A percentile compares a stretch with the other conserved stretches of the same genome.
Evolutionary conservation across 2,113 vertebrate genomes (phyloP).

Genomic region (Bubo blakistoni): DNA sequence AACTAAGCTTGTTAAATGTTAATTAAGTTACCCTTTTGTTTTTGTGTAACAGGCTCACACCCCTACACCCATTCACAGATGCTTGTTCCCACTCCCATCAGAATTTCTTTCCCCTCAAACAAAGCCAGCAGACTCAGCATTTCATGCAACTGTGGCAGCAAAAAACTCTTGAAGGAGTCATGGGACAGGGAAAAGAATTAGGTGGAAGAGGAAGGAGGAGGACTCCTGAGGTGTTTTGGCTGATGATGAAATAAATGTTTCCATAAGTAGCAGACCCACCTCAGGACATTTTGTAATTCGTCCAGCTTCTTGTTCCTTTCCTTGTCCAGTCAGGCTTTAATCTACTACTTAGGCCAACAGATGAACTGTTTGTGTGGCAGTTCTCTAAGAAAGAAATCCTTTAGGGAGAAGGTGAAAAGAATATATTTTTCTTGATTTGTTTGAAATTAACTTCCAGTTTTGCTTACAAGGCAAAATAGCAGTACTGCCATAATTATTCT

Average conservation of each 20-base stretch:
- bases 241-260: not conserved
- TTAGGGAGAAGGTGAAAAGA: not conserved
- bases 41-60: not conserved
- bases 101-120: not conserved
- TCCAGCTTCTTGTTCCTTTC: not conserved
- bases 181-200: not conserved
- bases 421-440: not conserved
- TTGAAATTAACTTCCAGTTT: not conserved
- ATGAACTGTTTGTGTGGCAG: not conserved
- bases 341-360: not conserved
- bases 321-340: not conserved
- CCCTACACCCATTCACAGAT: not conserved
- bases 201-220: not conserved
- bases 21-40: not conserved
- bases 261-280: not conserved
- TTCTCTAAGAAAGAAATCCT: not conserved
- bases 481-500: not conserved
- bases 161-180: not conserved
- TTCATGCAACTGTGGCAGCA: not conserved
- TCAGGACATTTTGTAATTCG: not conserved
- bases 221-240: not conserved
- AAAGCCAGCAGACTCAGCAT: not conserved
- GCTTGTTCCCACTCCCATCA: not conserved
- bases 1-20: slow-evolving; percentile 4
- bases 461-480: not conserved